Base-by-base conservation (phyloP, 2,888 invertebrate genomes). In the Lithophane semibrunnea region DNA sequence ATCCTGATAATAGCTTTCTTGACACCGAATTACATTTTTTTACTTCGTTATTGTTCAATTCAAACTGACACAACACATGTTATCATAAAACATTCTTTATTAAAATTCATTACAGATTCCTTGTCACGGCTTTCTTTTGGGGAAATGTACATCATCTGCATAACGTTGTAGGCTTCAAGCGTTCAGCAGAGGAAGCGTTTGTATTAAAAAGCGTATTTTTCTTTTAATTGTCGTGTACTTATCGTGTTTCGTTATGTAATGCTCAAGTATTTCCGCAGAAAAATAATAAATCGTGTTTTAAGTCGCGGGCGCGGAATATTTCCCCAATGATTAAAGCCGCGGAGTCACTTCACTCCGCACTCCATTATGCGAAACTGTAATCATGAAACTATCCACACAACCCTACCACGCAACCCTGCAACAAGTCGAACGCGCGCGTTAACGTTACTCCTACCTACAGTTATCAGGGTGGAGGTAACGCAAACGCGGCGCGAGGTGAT, bases 291-390 rank as follows among this genome's bases (percentile, higher is more conserved):
- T 90, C 85, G 79, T 85, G 91, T 88, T 90, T 90, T 85, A 86
- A 88, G 81, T 75, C 60, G 68, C 82, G 87, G 86, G 82, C 84
- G 90, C 90, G 85, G 91, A 90, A 93, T 92, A 95, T 95, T 95
- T 94, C 96, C 95, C 96, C 95, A 95, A 95, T 96, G 95, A 96
- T 95, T 94, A 95, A 94, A 95, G 94, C 92, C 89, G 81, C 87
- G 86, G 83, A 89, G 90, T 90, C 90, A 91, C 92, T 91, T 89
- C 92, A 87, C 92, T 89, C 91, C 88, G 86, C 94, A 92, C 95
- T 94, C 94, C 95, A 96, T 95, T 95, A 95, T 94, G 86, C 94
- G 93, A 89, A 90, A 93, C 95, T 92, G 95, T 94, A 95, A 95
- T 95, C 95, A 94, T 87, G 92, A 91, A 94, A 94, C 95, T 94